Percentiles rank a stretch among this genome's conserved stretches.
These are phyloP conservation scores for Spheniscus humboldti DNA, from an alignment of 2,797 vertebrate genomes.

Conservation along the genomic window DNA sequence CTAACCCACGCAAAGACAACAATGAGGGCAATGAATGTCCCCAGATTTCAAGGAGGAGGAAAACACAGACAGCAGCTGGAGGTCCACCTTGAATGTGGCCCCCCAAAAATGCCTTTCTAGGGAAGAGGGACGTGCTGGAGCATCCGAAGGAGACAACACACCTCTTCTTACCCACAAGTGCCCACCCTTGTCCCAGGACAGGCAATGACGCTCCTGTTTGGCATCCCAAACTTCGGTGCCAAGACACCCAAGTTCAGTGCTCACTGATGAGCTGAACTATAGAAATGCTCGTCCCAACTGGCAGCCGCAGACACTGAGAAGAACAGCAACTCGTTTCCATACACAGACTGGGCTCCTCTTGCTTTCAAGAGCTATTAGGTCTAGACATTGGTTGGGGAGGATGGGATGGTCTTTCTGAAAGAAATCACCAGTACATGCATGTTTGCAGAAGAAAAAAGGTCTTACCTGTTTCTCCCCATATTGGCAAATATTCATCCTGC, in stretches of 20 bases:
- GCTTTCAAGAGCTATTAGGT: background rate
- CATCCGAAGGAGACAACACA: background rate
- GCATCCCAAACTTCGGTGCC: background rate
- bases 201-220: background rate
- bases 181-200: background rate
- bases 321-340: background rate
- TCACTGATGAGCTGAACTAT: background rate
- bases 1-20: background rate
- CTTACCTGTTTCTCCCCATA: slow-evolving; percentile 96
- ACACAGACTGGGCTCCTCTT: background rate
- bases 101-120: background rate
- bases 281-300: background rate
- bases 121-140: background rate
- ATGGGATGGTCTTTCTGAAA: background rate
- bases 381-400: background rate
- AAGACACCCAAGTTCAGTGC: background rate
- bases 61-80: background rate
- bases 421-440: background rate
- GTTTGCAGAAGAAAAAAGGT: background rate
- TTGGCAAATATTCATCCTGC: slow-evolving; percentile 96
- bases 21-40: background rate
- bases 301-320: rapidly evolving
- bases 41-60: background rate
- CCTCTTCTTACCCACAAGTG: background rate
- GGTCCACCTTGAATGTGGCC: rapidly evolving